A percentile compares a stretch with the other conserved stretches of the same genome.
Evolutionary conservation across 2,888 invertebrate genomes (phyloP).

Genomic region (Phyllotreta cruciferae): DNA sequence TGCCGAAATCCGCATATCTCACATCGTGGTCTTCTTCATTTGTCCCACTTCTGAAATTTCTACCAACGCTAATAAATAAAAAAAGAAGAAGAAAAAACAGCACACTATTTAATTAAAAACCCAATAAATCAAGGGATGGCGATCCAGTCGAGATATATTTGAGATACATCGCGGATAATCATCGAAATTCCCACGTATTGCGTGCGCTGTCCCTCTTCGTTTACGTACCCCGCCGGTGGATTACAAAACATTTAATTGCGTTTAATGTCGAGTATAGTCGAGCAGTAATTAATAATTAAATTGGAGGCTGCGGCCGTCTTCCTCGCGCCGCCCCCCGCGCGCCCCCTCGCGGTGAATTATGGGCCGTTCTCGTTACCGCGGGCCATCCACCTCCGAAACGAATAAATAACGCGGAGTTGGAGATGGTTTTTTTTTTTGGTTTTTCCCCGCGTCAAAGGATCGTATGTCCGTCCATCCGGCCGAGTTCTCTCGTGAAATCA

Average conservation of each 20-base stretch:
- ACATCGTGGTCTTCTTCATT: too few species aligned
- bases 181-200: slow-evolving; percentile 26
- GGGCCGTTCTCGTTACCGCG: slow-evolving; percentile 46
- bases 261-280: slow-evolving; percentile 51
- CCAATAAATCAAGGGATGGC: slow-evolving; percentile 2
- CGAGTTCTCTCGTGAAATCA: too few species aligned
- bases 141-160: slow-evolving; percentile 13
- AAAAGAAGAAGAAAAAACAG: neutral
- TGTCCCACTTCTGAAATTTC: too few species aligned
- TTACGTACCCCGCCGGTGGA: slow-evolving; percentile 13
- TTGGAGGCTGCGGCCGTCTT: slow-evolving; percentile 34
- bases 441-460: too few species aligned
- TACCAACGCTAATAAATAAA: neutral
- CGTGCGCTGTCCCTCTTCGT: slow-evolving; percentile 23
- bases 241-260: slow-evolving; percentile 50
- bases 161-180: slow-evolving; percentile 16
- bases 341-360: slow-evolving; percentile 47
- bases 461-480: too few species aligned
- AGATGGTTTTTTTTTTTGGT: slow-evolving; percentile 15
- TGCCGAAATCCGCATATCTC: too few species aligned
- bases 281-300: slow-evolving; percentile 55
- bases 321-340: slow-evolving; percentile 40
- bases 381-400: slow-evolving; percentile 37
- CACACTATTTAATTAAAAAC: slow-evolving; percentile 1
- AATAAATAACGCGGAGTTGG: slow-evolving; percentile 35